Conservation (phyloP, 2,113 vertebrate species). For the Willisornis vidua region DNA sequence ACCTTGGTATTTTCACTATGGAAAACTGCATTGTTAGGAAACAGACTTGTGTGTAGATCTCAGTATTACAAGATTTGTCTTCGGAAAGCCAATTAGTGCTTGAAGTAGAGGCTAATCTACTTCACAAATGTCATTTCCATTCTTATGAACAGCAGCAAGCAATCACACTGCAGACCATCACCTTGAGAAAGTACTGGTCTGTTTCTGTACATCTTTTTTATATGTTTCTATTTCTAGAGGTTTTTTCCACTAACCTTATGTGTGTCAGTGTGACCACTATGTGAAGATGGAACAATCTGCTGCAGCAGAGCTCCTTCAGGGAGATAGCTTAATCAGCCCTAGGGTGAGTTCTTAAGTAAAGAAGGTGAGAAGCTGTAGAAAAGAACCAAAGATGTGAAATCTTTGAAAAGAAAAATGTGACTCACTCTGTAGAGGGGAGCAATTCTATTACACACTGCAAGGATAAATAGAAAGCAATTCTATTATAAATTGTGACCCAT, state of each 20-base stretch:
- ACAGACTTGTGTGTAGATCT: not conserved
- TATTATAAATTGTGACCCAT: accelerated
- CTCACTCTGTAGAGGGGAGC: not conserved
- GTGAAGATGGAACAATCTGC: not conserved
- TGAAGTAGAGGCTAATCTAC: not conserved
- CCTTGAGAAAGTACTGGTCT: not conserved
- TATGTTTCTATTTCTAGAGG: not conserved
- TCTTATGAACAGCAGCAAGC: not conserved
- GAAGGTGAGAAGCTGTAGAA: not conserved
- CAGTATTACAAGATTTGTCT: not conserved
- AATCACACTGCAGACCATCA: not conserved
- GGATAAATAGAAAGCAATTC: not conserved
- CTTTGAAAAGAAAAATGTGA: not conserved
- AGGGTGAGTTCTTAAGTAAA: not conserved
- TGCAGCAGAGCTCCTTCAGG: not conserved
- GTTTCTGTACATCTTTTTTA: not conserved
- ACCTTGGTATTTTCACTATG: not conserved
- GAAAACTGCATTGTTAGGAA: not conserved
- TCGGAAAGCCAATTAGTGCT: slow-evolving; percentile 19
- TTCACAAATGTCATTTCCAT: not conserved
- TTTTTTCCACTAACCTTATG: not conserved
- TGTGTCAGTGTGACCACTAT: not conserved
- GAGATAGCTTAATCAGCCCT: not conserved
- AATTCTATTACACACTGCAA: not conserved
- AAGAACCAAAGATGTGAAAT: not conserved